phyloP scores from a whole-genome alignment of 2,797 vertebrate genomes.

The Sebastolobus alascanus region DNA sequence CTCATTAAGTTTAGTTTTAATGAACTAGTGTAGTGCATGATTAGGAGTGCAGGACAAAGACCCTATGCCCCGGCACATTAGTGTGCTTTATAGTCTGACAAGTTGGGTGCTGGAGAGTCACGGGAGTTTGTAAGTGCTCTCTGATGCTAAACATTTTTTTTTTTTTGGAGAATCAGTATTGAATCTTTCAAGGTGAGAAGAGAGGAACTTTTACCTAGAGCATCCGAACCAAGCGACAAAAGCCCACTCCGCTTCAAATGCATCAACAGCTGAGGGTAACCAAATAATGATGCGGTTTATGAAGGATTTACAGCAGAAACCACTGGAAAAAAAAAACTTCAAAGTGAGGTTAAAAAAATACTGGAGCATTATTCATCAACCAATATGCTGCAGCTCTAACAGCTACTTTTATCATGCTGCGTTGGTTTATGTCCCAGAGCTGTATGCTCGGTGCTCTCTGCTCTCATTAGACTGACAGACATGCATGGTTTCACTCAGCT shows the following conservation, averaged over 20 bases:
- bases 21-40: conserved; percentile 67
- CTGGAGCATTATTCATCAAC: conserved; percentile 38
- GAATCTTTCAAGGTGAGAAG: conserved; percentile 31
- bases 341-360: conserved; percentile 12
- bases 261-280: conserved; percentile 35
- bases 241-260: conserved; percentile 26
- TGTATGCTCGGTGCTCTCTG: conserved; percentile 24
- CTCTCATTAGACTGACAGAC: conserved; percentile 54
- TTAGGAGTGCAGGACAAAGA: conserved; percentile 67
- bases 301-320: conserved; percentile 32
- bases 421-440: conserved; percentile 53
- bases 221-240: conserved; percentile 18
- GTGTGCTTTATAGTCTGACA: conserved; percentile 61
- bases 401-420: conserved; percentile 52
- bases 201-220: not conserved
- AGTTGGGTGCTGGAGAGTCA: conserved; percentile 13
- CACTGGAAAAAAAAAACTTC: conserved; percentile 7
- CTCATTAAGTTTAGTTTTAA: conserved; percentile 76
- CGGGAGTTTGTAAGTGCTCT: conserved; percentile 27
- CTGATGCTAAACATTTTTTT: conserved; percentile 32
- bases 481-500: conserved; percentile 34
- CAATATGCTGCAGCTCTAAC: conserved; percentile 30
- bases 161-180: conserved; percentile 29
- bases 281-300: conserved; percentile 51
- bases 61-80: conserved; percentile 56